Evolutionary conservation across 2,797 vertebrate genomes (phyloP).

Genomic region (Poecilia velifera): DNA sequence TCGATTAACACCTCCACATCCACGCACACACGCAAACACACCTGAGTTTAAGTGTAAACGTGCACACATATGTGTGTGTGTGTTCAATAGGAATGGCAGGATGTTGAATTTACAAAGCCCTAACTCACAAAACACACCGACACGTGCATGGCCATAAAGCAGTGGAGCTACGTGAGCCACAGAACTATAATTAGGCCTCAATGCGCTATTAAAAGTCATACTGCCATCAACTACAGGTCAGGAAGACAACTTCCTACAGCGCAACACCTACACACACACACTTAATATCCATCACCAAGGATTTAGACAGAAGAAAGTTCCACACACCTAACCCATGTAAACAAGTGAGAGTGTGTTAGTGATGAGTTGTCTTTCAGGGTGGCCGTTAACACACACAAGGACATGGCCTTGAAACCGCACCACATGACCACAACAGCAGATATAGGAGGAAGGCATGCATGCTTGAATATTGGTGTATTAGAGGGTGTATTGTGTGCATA

Average conservation of each 20-base stretch:
- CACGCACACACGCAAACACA: slow-evolving; percentile 28
- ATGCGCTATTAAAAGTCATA: slow-evolving; percentile 77
- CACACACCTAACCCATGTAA: slow-evolving; percentile 51
- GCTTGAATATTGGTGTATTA: neutral
- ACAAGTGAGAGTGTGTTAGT: slow-evolving; percentile 31
- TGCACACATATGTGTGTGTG: slow-evolving; percentile 33
- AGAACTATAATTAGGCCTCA: slow-evolving; percentile 82
- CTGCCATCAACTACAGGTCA: slow-evolving; percentile 77
- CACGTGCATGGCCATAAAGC: slow-evolving; percentile 63
- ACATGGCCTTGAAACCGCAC: slow-evolving; percentile 27
- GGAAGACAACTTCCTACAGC: slow-evolving; percentile 72
- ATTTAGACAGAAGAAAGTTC: slow-evolving; percentile 47
- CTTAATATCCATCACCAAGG: slow-evolving; percentile 46
- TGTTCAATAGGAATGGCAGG: slow-evolving; percentile 51
- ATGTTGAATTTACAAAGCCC: slow-evolving; percentile 42
- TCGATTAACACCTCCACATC: slow-evolving; percentile 70
- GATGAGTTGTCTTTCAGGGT: slow-evolving; percentile 43
- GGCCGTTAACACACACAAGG: slow-evolving; percentile 42
- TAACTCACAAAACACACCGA: slow-evolving; percentile 42
- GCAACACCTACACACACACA: slow-evolving; percentile 40
- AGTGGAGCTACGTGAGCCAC: slow-evolving; percentile 60
- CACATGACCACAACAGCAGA: slow-evolving; percentile 14
- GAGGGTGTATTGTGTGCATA: neutral
- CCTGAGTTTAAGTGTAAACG: slow-evolving; percentile 36
- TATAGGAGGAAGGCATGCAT: neutral